Evolutionary conservation across 37 sponge, comb jelly and placozoan genomes (phyloP), one percentile per base, ranked within the genome.

Genomic region (Ianthella basta): DNA sequence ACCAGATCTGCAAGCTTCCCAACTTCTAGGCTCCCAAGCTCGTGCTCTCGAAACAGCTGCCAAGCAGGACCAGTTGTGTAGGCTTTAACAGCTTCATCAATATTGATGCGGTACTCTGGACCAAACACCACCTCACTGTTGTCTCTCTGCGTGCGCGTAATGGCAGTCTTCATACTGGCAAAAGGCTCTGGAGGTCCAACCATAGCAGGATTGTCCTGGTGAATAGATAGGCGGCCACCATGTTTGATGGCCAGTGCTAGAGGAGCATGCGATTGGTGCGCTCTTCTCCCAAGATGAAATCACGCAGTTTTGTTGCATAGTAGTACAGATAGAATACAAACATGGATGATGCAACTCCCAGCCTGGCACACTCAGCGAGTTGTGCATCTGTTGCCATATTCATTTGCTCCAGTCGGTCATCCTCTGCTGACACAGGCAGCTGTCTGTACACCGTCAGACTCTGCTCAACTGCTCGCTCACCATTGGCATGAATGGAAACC

Each of bases 1-100:
- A 88, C 88, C 34, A 91, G 67, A 80, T 91, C 92, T 19, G 92
- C 92, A 18, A 84, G 29, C 55, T 91, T 91, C 25, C 92, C 92
- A 60, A 91, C 92, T 60, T 84, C 85, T 53, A 91, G 35, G 64
- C 86, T 88, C 6, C 91, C 91, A 20, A 91, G 54, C 38, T 88
- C 56, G 24, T 83, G 33, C 60, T 91, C 91, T 18, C 56, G 60
- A 53, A 60, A 66, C 55, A 91, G 77, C 81, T 91, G 91, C 81
- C 85, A 88, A 56, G 91, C 91, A 14, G 91, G 69, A 55, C 69
- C 32, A 38, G 84, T 87, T 23, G 91, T 91, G 72, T 79, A 91
- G 16, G 88, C 92, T 54, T 88, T 91, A 35, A 88, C 39, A 34
- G 88, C 92, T 12, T 91, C 86, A 8, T 84, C 82, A 24, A 85